Evolutionary conservation across 2,888 invertebrate species (phyloP), one percentile per base, ranked within the genome.

Genomic region (Ophion ellenae): DNA sequence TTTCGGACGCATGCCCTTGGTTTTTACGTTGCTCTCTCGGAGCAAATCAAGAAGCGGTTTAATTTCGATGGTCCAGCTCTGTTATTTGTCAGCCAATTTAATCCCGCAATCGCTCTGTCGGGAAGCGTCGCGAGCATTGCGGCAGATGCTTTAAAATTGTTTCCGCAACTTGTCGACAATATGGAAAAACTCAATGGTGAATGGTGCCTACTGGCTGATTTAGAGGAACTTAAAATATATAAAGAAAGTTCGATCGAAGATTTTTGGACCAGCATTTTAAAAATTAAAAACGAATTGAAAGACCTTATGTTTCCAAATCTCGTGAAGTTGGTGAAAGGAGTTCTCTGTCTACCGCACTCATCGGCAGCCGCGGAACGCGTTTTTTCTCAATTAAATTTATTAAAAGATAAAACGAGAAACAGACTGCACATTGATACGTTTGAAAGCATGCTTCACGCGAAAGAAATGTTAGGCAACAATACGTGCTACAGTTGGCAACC

Each of bases 21-120:
- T 67, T 83, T 83, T 73, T 83, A 83, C 73, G 40, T 78, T 47
- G 28, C 28, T 1, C 78, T 83, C 17, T 66, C 83, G 32, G 78
- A 83, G 14, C 78, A 83, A 83, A 83, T 83, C 3, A 78, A 40
- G n/a, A 78, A 83, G 20, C 66, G 73, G 9, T 79, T 83, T 17
- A 32, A 83, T 47, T 83, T 83, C 17, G 67, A 83, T 7, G 61
- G 47, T 40, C 67, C 83, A 40, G 6, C 24, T n/a, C 24, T 79
- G 4, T 32, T 73, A n/a, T 73, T 79, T 28, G 78, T 78, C 20
- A 83, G 83, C 24, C 78, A 78, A 59, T 78, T 83, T 9, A 32
- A 83, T 79, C 73, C 83, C 45, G 24, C 28, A 74, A 67, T 61
- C 59, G 83, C 67, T 57, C 74, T 78, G 14, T 74, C 59, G 6